A percentile compares a stretch with the other conserved stretches of the same genome.
Conservation (phyloP, 2,113 vertebrate genomes). For the Sebastes fasciatus region DNA sequence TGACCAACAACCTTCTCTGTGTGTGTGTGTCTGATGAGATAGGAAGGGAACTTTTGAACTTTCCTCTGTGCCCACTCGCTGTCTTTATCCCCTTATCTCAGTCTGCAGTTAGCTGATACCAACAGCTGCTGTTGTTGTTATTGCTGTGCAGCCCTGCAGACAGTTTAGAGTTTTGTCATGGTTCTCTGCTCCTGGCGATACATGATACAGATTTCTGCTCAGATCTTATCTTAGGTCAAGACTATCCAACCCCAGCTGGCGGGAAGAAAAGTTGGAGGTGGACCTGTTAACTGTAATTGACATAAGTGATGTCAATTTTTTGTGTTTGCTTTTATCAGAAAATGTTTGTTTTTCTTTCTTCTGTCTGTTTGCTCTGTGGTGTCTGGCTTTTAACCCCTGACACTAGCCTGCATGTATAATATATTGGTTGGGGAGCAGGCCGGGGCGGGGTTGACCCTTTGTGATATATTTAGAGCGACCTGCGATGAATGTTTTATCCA, state of each 20-base stretch:
- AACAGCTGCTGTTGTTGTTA: conserved; percentile 36
- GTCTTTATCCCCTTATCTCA: conserved; percentile 3
- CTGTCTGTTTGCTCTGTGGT: conserved; percentile 26
- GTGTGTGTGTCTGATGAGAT: conserved; percentile 3
- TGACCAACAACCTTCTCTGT: conserved; percentile 21
- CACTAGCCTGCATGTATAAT: conserved; percentile 60
- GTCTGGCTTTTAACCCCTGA: conserved; percentile 69
- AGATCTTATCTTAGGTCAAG: conserved; percentile 51
- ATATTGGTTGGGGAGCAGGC: conserved; percentile 52
- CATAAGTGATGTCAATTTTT: neutral
- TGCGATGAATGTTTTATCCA: conserved; percentile 89
- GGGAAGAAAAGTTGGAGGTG: conserved; percentile 8
- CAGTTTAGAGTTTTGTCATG: conserved; percentile 53
- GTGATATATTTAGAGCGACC: conserved; percentile 82
- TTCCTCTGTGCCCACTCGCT: neutral
- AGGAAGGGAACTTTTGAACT: conserved; percentile 53
- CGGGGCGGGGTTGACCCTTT: conserved; percentile 69
- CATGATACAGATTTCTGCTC: conserved; percentile 60
- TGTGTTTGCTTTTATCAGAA: neutral
- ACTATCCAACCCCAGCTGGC: conserved; percentile 12
- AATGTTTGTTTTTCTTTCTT: neutral
- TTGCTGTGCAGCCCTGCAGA: conserved; percentile 40
- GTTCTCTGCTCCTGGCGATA: conserved; percentile 33
- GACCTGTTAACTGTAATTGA: conserved; percentile 18
- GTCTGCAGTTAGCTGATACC: conserved; percentile 44